phyloP scores from a whole-genome alignment of 2,113 vertebrate genomes.

The Mystacornis crossleyi region DNA sequence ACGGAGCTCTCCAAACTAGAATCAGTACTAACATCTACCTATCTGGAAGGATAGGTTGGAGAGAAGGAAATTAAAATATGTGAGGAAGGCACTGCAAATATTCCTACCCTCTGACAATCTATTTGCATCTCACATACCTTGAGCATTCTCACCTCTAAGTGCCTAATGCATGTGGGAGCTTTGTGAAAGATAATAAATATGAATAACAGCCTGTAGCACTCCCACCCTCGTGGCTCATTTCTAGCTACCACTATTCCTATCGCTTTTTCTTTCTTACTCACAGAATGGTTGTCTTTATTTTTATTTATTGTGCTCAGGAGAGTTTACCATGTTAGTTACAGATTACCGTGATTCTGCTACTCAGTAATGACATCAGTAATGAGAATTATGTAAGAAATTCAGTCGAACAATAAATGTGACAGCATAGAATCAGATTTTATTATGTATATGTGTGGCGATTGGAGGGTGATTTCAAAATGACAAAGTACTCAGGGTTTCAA shows the following conservation, averaged over 20 bases:
- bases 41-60: not conserved
- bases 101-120: not conserved
- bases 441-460: constrained; percentile 59
- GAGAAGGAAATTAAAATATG: constrained; percentile 36
- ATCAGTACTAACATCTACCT: not conserved
- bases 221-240: not conserved
- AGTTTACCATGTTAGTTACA: not conserved
- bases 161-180: not conserved
- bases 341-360: not conserved
- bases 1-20: not conserved
- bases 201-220: not conserved
- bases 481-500: constrained; percentile 68
- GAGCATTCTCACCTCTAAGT: constrained; percentile 1
- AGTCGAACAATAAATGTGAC: constrained; percentile 55
- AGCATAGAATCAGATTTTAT: constrained; percentile 50
- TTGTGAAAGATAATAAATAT: constrained; percentile 3
- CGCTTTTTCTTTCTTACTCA: not conserved
- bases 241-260: not conserved
- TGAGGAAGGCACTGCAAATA: not conserved
- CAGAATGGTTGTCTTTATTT: not conserved
- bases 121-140: constrained; percentile 1
- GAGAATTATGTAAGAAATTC: constrained; percentile 59
- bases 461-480: constrained; percentile 69
- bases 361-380: constrained; percentile 46
- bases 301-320: not conserved